These are phyloP conservation scores for Ochotona curzoniae DNA, from an alignment of 2,113 vertebrate species.

Conservation along the genomic window DNA sequence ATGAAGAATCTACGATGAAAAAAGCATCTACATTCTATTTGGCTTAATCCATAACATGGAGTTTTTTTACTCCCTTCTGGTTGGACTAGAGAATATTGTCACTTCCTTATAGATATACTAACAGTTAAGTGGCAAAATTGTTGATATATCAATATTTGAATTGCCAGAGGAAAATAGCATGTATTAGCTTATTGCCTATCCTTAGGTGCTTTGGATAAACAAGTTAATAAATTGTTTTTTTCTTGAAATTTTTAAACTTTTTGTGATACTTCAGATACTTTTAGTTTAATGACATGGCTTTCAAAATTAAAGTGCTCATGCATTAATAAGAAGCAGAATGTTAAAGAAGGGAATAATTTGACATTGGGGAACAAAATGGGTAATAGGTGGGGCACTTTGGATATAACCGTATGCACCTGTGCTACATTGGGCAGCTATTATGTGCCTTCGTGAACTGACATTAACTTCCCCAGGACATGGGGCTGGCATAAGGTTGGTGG, in stretches of 20 bases:
- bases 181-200: neutral
- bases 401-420: neutral
- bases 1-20: neutral
- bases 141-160: slow-evolving; percentile 17
- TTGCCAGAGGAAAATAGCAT: neutral
- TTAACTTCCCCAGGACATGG: neutral
- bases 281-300: neutral
- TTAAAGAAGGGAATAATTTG: slow-evolving; percentile 44
- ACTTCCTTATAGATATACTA: neutral
- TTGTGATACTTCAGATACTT: slow-evolving; percentile 18
- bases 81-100: neutral
- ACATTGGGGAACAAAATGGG: neutral
- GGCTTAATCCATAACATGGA: neutral
- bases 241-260: slow-evolving; percentile 1
- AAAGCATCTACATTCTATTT: neutral
- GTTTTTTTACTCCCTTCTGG: neutral
- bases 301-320: slow-evolving; percentile 56
- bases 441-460: neutral
- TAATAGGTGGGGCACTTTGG: neutral
- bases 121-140: neutral
- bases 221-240: neutral
- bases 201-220: neutral
- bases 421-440: rapidly evolving
- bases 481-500: too few species aligned
- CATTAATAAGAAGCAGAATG: slow-evolving; percentile 2